Conservation (phyloP, 1,140 invertebrate genomes). For the Diorhabda carinulata region DNA sequence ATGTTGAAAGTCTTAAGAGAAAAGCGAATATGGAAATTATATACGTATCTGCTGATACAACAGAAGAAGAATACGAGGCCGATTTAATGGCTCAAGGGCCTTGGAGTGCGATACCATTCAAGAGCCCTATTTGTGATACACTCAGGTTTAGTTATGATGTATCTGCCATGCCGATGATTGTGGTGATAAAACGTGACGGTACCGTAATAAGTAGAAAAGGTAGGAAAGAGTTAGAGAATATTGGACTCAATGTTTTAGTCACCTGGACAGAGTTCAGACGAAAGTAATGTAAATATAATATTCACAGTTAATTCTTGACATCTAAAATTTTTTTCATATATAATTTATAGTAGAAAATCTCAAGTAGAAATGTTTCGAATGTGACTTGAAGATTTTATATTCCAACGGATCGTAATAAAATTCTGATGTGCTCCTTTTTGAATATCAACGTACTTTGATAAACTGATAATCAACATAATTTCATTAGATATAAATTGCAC, state of each 20-base stretch:
- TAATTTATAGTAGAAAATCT: no score
- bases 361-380: no score
- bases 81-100: constrained; percentile 25
- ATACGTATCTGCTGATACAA: constrained; percentile 27
- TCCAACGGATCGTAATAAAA: no score
- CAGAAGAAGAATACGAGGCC: constrained; percentile 18
- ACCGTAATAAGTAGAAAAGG: constrained; percentile 26
- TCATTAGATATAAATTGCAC: no score
- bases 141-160: constrained; percentile 24
- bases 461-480: no score
- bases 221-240: constrained; percentile 21
- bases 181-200: constrained; percentile 26
- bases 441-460: no score
- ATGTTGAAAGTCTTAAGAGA: constrained; percentile 27
- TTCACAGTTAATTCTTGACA: no score
- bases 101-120: constrained; percentile 27
- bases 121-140: constrained; percentile 13
- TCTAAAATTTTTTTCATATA: no score
- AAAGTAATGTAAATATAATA: constrained; percentile 17
- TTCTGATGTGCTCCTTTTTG: no score
- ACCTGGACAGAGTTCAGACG: constrained; percentile 30
- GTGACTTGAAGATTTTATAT: no score
- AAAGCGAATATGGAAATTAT: constrained; percentile 26
- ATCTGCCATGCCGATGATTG: constrained; percentile 21
- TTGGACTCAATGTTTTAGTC: constrained; percentile 27